Evolutionary conservation across 2,888 invertebrate genomes (phyloP).

Genomic region (Helobdella robusta): DNA sequence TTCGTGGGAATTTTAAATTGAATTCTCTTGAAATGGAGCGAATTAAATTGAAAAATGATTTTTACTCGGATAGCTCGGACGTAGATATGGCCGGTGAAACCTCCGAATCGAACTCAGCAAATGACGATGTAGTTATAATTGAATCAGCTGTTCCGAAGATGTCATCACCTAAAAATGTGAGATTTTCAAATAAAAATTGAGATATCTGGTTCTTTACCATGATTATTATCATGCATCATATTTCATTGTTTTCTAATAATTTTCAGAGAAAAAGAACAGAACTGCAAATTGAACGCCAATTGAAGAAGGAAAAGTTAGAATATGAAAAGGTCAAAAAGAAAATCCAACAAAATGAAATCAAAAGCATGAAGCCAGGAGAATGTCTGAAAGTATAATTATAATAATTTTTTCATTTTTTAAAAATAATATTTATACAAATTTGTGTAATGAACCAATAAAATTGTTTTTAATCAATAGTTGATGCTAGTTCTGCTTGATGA

Average conservation of each 20-base stretch:
- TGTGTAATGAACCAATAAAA: background rate
- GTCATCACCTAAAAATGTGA: too few relatives aligned
- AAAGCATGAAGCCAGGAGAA: slow-evolving; percentile 9
- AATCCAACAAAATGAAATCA: slow-evolving; percentile 11
- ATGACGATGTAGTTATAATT: too few relatives aligned
- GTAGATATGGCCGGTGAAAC: too few relatives aligned
- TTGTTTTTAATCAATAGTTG: background rate
- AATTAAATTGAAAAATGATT: slow-evolving; percentile 12
- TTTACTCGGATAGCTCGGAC: slow-evolving; percentile 13
- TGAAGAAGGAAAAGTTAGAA: slow-evolving; percentile 13
- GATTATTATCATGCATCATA: too few relatives aligned
- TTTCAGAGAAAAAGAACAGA: too few relatives aligned
- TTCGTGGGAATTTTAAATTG: background rate
- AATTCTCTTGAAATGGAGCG: background rate
- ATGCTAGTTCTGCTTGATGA: slow-evolving; percentile 6
- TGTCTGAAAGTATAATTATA: background rate
- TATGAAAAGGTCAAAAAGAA: slow-evolving; percentile 13
- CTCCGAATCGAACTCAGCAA: too few relatives aligned
- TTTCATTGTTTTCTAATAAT: too few relatives aligned
- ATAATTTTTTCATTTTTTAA: background rate
- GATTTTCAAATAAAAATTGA: too few relatives aligned
- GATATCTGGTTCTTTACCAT: too few relatives aligned
- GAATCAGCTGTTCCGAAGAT: too few relatives aligned
- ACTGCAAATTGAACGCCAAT: too few relatives aligned
- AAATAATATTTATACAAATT: background rate